phyloP scores from a whole-genome alignment of 53 echinoderm and acorn worm species.

The Temnopleurus reevesii region DNA sequence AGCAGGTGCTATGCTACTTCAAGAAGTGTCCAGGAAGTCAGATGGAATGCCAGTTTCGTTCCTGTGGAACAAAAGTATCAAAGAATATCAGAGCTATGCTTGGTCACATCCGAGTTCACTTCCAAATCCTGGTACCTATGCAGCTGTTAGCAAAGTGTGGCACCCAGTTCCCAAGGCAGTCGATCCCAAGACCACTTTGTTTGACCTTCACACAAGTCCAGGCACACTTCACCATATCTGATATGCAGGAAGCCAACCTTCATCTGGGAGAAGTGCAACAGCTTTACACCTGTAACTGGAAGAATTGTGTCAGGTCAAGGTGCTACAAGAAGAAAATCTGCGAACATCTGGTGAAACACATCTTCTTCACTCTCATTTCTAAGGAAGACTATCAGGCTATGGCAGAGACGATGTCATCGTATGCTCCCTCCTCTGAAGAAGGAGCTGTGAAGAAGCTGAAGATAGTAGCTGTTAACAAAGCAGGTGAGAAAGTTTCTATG shows the following conservation, averaged over 20 bases:
- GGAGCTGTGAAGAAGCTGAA: constrained; percentile 26
- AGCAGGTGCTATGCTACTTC: constrained; percentile 66
- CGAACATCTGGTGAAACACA: constrained; percentile 63
- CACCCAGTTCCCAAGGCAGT: constrained; percentile 29
- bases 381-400: constrained; percentile 56
- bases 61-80: constrained; percentile 58
- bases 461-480: constrained; percentile 40
- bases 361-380: constrained; percentile 63
- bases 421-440: constrained; percentile 6
- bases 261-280: constrained; percentile 72
- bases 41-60: constrained; percentile 62
- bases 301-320: constrained; percentile 59
- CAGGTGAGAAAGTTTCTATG: constrained; percentile 14
- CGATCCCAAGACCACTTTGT: constrained; percentile 63
- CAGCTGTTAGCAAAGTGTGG: constrained; percentile 58
- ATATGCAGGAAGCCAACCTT: constrained; percentile 65
- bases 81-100: constrained; percentile 69
- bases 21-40: constrained; percentile 35
- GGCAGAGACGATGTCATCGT: constrained; percentile 35
- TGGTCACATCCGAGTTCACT: constrained; percentile 67
- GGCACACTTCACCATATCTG: constrained; percentile 67
- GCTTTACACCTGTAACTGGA: constrained; percentile 65
- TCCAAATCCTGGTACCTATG: constrained; percentile 63
- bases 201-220: constrained; percentile 68
- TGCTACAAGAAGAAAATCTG: constrained; percentile 67